Evolutionary conservation across 2,888 invertebrate genomes (phyloP).

Genomic region (Ophioninae sp.): DNA sequence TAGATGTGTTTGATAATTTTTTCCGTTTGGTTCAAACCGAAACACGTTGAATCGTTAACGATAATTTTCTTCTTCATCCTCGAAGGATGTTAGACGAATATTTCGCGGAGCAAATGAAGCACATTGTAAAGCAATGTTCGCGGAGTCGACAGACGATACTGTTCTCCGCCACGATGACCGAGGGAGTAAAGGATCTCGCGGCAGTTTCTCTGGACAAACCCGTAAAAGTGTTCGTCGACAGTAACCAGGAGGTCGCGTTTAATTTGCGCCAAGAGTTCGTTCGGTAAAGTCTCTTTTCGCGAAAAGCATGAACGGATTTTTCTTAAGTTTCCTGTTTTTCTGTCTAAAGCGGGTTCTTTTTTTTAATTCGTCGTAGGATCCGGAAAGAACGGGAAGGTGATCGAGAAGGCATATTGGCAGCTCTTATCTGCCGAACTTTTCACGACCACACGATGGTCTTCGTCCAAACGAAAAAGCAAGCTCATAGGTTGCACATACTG

Average conservation of each 20-base stretch:
- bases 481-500: conserved; percentile 95
- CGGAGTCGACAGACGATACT: conserved; percentile 96
- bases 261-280: conserved; percentile 98
- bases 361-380: conserved; percentile 83
- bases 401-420: conserved; percentile 93
- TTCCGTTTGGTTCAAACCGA: background rate
- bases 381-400: conserved; percentile 94
- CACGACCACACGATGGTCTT: conserved; percentile 96
- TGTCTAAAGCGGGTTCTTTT: background rate
- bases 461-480: conserved; percentile 97
- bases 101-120: conserved; percentile 99
- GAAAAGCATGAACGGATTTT: background rate
- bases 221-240: conserved; percentile 97
- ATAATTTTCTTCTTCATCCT: conserved; percentile 28
- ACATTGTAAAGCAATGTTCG: conserved; percentile 96
- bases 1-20: background rate
- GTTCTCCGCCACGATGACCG: conserved; percentile 99
- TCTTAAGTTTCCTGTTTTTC: background rate
- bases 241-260: conserved; percentile 96
- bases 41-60: background rate
- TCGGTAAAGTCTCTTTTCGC: conserved; percentile 80
- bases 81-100: conserved; percentile 97
- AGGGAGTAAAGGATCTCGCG: conserved; percentile 96
- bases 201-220: conserved; percentile 96
- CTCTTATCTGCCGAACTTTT: conserved; percentile 93